These are phyloP conservation scores for Philypnodon macrostomus DNA, from an alignment of 2,797 vertebrate genomes.

Conservation along the genomic window DNA sequence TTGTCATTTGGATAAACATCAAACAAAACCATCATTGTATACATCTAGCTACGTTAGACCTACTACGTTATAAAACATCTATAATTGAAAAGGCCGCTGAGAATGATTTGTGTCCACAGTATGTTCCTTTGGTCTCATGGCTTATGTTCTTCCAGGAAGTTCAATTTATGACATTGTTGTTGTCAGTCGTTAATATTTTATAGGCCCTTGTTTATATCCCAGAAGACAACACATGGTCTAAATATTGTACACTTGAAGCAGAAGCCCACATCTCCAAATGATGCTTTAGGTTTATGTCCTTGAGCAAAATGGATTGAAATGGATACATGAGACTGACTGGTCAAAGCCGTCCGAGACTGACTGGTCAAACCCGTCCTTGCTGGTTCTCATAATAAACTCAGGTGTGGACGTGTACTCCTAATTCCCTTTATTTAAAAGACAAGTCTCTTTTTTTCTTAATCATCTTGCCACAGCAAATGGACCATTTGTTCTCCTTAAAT, in stretches of 20 bases:
- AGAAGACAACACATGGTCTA: constrained; percentile 22
- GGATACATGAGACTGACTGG: background rate
- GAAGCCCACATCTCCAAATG: background rate
- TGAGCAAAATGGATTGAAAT: too few species aligned
- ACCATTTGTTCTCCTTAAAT: constrained; percentile 13
- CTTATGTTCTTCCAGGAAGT: constrained; percentile 28
- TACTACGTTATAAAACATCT: constrained; percentile 1
- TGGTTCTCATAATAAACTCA: background rate
- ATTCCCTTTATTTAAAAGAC: background rate
- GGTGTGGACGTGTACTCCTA: background rate
- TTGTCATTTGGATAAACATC: too few species aligned
- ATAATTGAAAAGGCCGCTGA: constrained; percentile 3
- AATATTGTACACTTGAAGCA: constrained; percentile 16
- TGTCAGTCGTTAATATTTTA: constrained; percentile 42
- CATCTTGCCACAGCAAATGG: constrained; percentile 3
- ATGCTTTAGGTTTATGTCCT: too few species aligned
- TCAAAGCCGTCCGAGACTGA: background rate
- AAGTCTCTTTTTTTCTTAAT: constrained; percentile 6
- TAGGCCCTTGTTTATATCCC: constrained; percentile 1
- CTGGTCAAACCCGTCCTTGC: background rate
- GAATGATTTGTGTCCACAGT: background rate
- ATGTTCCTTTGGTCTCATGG: constrained; percentile 9
- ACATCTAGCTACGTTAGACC: constrained; percentile 9
- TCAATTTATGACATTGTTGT: background rate
- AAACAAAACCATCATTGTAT: too few species aligned